Base-by-base conservation (phyloP, 2,113 vertebrate species). In the Apistogramma diplotaenia region DNA sequence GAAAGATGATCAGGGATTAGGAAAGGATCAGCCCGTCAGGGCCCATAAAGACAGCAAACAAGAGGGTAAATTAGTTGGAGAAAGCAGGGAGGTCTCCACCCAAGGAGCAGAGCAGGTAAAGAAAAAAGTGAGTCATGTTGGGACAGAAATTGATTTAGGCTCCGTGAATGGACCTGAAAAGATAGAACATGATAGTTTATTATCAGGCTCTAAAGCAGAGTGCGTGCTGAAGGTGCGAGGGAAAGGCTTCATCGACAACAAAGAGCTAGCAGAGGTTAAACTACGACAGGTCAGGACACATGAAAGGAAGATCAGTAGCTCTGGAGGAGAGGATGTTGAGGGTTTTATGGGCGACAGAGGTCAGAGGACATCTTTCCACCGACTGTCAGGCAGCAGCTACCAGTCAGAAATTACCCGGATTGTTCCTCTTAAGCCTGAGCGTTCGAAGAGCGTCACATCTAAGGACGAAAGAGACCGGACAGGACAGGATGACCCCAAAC, bases 361-460 rank as follows among this genome's bases (percentile, higher is more conserved):
- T 19, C 91, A 93, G 81, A 93, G 82, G 86, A 89, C 90, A 5
- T 90, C 92, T 37, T 59, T 91, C 25, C 83, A 93, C 33, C 92
- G 91, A 35, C 83, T 92, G 54, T 94, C 94, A 31, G 92, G 92
- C 51, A 89, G 91, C 57, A 83, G 93, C 83, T 84, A 84, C 29
- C 93, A 91, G 62, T 85, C 91, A 1, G 94, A 96, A 87, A 92
- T 96, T 83, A 94, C 94, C 77, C 87, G 94, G 78, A 96, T 95
- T 2, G 95, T 96, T 54, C 95, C 95, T 8, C 91, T 96, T 1
- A 96, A 95, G 85, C 93, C 95, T 1, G 95, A 96, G 60, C 87
- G 94, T 54, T 94, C 94, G 46, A 95, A 91, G 82, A 95, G 93
- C 49, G 12, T 93, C 8, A 88, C 86, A 0, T 86, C 84, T 53